Conservation (phyloP, 2,888 invertebrate genomes). For the Fabriciana adippe region DNA sequence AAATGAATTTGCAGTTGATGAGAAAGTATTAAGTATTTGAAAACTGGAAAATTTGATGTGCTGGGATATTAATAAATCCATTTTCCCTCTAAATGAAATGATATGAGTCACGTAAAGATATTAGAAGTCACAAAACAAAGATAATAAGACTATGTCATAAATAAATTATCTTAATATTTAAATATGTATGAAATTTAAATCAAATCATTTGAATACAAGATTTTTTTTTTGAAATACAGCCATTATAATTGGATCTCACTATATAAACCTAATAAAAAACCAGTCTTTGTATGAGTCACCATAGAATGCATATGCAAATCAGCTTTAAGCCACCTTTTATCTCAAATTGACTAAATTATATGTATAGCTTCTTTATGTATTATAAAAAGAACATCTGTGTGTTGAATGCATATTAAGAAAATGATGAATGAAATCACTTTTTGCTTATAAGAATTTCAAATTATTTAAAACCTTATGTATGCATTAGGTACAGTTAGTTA, state of each 20-base stretch:
- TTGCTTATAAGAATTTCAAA: neutral
- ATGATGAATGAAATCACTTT: neutral
- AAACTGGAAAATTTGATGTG: no score
- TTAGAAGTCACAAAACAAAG: no score
- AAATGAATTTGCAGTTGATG: neutral
- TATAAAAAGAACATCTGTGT: neutral
- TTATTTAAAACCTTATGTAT: neutral
- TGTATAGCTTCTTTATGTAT: neutral
- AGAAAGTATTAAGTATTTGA: no score
- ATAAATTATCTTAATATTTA: no score
- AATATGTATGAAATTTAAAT: no score
- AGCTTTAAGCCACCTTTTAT: conserved; percentile 9
- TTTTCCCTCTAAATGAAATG: no score
- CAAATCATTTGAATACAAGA: no score
- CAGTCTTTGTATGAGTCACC: neutral
- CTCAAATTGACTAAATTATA: conserved; percentile 3
- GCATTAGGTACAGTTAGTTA: no score
- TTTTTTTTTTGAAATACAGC: no score
- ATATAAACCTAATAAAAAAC: neutral
- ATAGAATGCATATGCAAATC: conserved; percentile 9
- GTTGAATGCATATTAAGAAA: neutral
- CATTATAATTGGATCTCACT: neutral
- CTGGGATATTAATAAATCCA: no score
- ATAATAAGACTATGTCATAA: no score
- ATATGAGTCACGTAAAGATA: no score